Conservation (phyloP, 2,797 vertebrate genomes). For the Chiroxiphia lanceolata region DNA sequence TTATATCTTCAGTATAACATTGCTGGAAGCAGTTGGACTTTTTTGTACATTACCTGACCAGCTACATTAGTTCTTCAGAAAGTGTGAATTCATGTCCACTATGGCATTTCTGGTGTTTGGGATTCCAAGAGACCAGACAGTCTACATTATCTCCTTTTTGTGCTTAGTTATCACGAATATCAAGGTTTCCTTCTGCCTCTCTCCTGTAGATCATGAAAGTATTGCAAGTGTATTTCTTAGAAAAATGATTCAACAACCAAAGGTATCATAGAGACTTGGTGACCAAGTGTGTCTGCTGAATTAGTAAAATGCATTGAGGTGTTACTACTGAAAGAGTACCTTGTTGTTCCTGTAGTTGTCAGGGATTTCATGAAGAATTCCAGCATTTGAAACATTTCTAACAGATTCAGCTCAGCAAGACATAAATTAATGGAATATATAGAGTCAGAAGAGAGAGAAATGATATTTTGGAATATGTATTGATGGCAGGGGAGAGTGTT, state of each 20-base stretch:
- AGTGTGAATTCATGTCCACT: neutral
- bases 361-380: neutral
- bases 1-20: neutral
- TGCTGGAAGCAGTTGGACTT: neutral
- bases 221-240: neutral
- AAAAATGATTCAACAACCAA: neutral
- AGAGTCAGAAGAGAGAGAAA: neutral
- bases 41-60: neutral
- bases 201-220: neutral
- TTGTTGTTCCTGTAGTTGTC: neutral
- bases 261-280: neutral
- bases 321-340: neutral
- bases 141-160: neutral
- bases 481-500: conserved; percentile 12
- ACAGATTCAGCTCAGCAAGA: neutral
- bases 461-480: neutral
- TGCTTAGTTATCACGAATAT: neutral
- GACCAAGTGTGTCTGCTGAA: neutral
- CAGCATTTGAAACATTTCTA: neutral
- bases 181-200: neutral
- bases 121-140: neutral
- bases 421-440: neutral
- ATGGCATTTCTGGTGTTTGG: neutral
- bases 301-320: neutral
- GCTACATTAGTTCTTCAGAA: neutral